Evolutionary conservation across 2,888 invertebrate species (phyloP).

Genomic region (Monoplex corrugatus): DNA sequence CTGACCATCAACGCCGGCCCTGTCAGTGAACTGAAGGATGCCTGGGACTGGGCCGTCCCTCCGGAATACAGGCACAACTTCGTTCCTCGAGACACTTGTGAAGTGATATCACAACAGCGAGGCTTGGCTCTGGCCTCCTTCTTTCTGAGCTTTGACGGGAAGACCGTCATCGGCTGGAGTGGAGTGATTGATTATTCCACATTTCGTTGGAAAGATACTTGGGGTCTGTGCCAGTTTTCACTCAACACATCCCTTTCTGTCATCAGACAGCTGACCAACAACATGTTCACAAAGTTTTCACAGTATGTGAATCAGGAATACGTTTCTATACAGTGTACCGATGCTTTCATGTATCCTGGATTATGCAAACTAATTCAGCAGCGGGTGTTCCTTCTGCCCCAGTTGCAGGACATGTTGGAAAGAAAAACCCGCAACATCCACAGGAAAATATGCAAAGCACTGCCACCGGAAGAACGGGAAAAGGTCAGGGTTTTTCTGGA

Average conservation of each 20-base stretch:
- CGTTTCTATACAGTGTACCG: constrained; percentile 5
- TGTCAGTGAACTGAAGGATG: neutral
- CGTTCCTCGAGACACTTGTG: constrained; percentile 11
- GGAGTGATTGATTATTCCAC: constrained; percentile 41
- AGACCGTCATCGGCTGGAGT: neutral
- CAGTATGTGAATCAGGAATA: constrained; percentile 23
- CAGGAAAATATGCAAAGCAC: constrained; percentile 10
- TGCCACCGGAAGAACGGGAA: neutral
- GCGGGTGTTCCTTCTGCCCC: neutral
- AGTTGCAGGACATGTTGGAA: constrained; percentile 22
- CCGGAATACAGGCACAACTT: neutral
- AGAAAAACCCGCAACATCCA: neutral
- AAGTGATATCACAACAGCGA: constrained; percentile 29
- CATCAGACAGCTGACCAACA: neutral
- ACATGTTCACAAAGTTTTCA: neutral
- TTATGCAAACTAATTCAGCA: constrained; percentile 8
- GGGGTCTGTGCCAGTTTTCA: constrained; percentile 18
- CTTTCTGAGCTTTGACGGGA: neutral
- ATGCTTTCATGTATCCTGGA: constrained; percentile 31
- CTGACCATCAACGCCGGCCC: neutral
- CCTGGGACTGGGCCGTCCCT: neutral
- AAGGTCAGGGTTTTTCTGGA: constrained; percentile 16
- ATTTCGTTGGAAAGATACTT: constrained; percentile 38
- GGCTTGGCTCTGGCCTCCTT: constrained; percentile 23
- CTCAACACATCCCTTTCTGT: neutral